Evolutionary conservation across 1,140 invertebrate species (phyloP).

Genomic region (Apis mellifera): Amel_HAv3.1 CM009938.2:11525001-11525500

Average conservation of each 20-base stretch:
- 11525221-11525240: background rate
- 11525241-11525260: background rate
- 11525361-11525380: too few relatives aligned
- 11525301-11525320: background rate
- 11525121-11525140: background rate
- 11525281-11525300: background rate
- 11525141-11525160: background rate
- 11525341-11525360: too few relatives aligned
- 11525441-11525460: too few relatives aligned
- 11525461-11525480: too few relatives aligned
- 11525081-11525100: background rate
- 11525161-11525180: background rate
- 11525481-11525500: too few relatives aligned
- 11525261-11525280: background rate
- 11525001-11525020: too few relatives aligned
- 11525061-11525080: too few relatives aligned
- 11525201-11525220: background rate
- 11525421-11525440: too few relatives aligned
- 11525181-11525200: conserved; percentile 1
- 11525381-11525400: too few relatives aligned
- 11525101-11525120: background rate
- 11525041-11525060: too few relatives aligned
- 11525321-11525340: background rate
- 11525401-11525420: too few relatives aligned
- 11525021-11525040: too few relatives aligned